Conservation (phyloP, 53 echinoderm and acorn worm genomes). For the Luidia sarsii region DNA sequence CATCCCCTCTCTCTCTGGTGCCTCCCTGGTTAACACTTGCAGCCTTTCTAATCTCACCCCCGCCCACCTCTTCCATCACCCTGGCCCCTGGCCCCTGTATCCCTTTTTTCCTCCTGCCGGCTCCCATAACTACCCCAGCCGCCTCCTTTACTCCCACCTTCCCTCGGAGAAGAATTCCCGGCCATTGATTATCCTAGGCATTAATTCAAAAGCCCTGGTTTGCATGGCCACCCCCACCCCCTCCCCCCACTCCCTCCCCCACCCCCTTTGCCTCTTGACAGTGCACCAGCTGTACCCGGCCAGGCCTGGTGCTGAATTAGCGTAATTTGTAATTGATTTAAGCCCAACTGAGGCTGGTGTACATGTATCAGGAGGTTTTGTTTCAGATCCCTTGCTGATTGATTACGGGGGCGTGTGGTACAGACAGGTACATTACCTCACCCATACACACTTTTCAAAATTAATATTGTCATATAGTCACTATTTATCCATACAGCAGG, state of each 20-base stretch:
- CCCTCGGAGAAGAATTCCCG: slow-evolving; percentile 36
- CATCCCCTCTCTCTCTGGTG: not conserved
- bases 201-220: too few species aligned
- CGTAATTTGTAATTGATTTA: slow-evolving; percentile 59
- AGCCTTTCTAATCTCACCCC: not conserved
- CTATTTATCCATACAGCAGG: too few species aligned
- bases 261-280: not conserved
- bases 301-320: slow-evolving; percentile 51
- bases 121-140: not conserved
- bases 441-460: too few species aligned
- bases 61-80: not conserved
- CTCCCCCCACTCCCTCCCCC: not conserved
- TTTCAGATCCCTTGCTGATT: slow-evolving; percentile 5
- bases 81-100: not conserved
- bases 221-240: too few species aligned
- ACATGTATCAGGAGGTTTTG: slow-evolving; percentile 13
- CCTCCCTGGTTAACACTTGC: not conserved
- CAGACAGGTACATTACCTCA: not conserved
- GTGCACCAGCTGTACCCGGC: slow-evolving; percentile 27
- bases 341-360: too few species aligned
- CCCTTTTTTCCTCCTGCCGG: not conserved
- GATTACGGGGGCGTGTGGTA: slow-evolving; percentile 8
- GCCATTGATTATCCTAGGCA: slow-evolving; percentile 49
- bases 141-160: slow-evolving; percentile 4
- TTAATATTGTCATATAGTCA: not conserved